Evolutionary conservation across 2,888 invertebrate genomes (phyloP).

Genomic region (Drosophila atripex): DNA sequence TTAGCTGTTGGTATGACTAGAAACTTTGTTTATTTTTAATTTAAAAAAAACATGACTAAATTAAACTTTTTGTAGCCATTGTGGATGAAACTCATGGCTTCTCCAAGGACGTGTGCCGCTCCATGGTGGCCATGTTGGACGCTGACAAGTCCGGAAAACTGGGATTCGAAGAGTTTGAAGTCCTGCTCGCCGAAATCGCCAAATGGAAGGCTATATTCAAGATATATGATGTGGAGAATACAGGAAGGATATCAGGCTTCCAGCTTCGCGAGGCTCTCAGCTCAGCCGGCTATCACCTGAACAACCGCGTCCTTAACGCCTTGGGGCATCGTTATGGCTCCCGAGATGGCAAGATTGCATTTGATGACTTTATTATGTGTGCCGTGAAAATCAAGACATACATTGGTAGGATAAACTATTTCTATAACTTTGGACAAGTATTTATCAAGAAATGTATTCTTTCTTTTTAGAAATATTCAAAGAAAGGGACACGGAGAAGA

Average conservation of each 20-base stretch:
- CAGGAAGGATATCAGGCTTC: constrained; percentile 91
- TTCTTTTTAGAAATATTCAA: constrained; percentile 91
- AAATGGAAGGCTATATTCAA: constrained; percentile 97
- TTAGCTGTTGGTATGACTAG: constrained; percentile 54
- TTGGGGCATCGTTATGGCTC: constrained; percentile 96
- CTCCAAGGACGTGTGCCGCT: constrained; percentile 95
- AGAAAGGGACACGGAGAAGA: constrained; percentile 88
- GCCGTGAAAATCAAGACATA: constrained; percentile 96
- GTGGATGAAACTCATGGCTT: constrained; percentile 86
- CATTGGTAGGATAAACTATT: constrained; percentile 89
- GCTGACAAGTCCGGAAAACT: constrained; percentile 95
- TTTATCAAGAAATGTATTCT: not conserved
- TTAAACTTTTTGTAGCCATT: constrained; percentile 39
- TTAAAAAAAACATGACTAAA: not conserved
- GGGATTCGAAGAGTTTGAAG: constrained; percentile 95
- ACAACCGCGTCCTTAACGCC: constrained; percentile 94
- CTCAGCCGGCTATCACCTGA: constrained; percentile 95
- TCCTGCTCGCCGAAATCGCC: constrained; percentile 92
- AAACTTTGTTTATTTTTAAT: not conserved
- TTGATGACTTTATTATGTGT: constrained; percentile 98
- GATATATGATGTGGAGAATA: constrained; percentile 91
- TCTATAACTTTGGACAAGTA: not conserved
- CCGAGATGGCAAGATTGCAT: constrained; percentile 91
- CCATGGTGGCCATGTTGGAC: constrained; percentile 97
- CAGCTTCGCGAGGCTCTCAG: constrained; percentile 93